Percentiles rank a stretch among this genome's conserved stretches.
These are phyloP conservation scores for Lycia hirtaria DNA, from an alignment of 2,888 invertebrate species.

Conservation along the genomic window DNA sequence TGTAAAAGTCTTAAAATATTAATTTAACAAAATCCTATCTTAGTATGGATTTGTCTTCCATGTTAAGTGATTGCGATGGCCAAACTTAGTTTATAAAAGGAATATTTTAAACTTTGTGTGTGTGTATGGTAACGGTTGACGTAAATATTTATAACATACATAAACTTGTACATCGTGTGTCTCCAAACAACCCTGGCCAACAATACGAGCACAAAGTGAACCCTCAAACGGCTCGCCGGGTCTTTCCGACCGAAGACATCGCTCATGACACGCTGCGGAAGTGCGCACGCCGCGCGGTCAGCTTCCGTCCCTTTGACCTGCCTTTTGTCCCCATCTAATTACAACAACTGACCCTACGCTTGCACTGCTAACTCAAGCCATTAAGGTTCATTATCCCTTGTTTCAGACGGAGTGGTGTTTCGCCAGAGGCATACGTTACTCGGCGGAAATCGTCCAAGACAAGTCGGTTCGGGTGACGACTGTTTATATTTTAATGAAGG, in stretches of 20 bases:
- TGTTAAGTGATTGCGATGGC: too few species aligned
- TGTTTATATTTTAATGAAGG: constrained; percentile 50
- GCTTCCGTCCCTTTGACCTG: constrained; percentile 81
- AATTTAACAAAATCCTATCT: too few species aligned
- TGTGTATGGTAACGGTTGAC: too few species aligned
- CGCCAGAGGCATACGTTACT: constrained; percentile 56
- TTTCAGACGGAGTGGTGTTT: constrained; percentile 37
- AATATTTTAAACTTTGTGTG: too few species aligned
- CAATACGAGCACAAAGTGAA: constrained; percentile 42
- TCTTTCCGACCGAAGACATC: constrained; percentile 68
- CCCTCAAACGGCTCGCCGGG: constrained; percentile 54
- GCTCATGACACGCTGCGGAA: constrained; percentile 65
- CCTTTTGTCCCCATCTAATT: constrained; percentile 70
- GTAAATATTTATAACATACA: background rate
- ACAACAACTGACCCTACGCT: constrained; percentile 51
- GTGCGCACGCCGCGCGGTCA: constrained; percentile 74
- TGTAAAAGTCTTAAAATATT: too few species aligned
- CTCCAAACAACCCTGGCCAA: constrained; percentile 39
- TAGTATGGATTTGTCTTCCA: too few species aligned
- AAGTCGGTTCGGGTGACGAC: constrained; percentile 47
- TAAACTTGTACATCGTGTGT: constrained; percentile 9
- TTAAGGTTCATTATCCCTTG: constrained; percentile 52
- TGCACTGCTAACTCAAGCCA: constrained; percentile 38
- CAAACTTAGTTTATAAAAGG: too few species aligned
- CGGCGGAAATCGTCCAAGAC: constrained; percentile 73